Evolutionary conservation across 2,113 vertebrate species (phyloP), one percentile per base, ranked within the genome.

Genomic region (Prionailurus viverrinus): DNA sequence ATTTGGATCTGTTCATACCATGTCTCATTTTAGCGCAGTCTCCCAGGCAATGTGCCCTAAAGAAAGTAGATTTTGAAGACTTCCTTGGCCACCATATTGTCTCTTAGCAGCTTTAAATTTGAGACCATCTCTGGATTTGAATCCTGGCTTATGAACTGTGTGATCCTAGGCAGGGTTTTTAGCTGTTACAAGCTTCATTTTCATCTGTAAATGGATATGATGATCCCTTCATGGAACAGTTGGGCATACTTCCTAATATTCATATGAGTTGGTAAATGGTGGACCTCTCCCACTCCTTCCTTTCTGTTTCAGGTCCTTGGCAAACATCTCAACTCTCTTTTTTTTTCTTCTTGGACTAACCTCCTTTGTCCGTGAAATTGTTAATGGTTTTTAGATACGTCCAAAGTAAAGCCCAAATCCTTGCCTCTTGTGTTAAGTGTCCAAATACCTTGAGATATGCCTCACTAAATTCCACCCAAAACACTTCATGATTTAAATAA

Each of bases 401-500:
- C 53, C 19, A n/a, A 78, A 78, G 10, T 66, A 71, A 93, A 87
- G 25, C 36, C 9, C 21, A 93, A 81, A 71, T 83, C 45, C 31
- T 45, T 39, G 16, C 5, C 21, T 69, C 69, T 81, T 74, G 12
- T 65, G 23, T 82, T 84, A 89, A 74, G 45, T n/a, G 31, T 61
- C 25, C 78, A 91, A 79, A 69, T 73, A 27, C 27, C 29, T 91
- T 80, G 79, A 81, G 23, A 86, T 86, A 79, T 39, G 6, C 21
- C 41, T 89, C 63, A 13, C 39, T 88, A 31, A 63, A 33, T 87
- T 94, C 51, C 5, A 84, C 63, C 76, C 82, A 55, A 76, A 88
- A 61, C 13, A 81, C 23, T 78, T 89, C 48, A 71, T 86, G 41
- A 80, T 92, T 92, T 87, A 73, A 92, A 66, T 63, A 76, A 78